Base-by-base conservation (phyloP, 2,888 invertebrate species). In the Drosophila nigricruria region DNA sequence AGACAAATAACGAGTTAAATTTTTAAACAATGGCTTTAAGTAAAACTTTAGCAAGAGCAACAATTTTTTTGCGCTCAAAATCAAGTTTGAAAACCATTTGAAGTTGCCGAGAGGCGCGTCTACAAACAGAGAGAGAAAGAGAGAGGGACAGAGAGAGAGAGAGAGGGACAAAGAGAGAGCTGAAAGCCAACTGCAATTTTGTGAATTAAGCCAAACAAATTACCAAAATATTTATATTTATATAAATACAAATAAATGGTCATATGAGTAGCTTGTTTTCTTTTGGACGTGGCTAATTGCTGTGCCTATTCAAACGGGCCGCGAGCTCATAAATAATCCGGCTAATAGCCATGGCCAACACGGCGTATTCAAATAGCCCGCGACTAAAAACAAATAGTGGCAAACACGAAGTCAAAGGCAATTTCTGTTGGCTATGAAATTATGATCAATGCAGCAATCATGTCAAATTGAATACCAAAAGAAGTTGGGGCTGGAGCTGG, bases 371-470 rank as follows among this genome's bases (percentile, higher is more conserved):
- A 79, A 61, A 59, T 58, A 42, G 52, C 49, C 70, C 47, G 30
- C 47, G n/a, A 54, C 25, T 27, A 63, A 70, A 73, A 70, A 68
- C 65, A 70, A 70, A 69, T 68, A 63, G 49, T 12, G 36, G 36
- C 25, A 42, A 36, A 36, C n/a, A n/a, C 30, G 10, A 30, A 9
- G 30, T 0, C 30, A 10, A 30, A 30, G 30, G 10, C 30, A 9
- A 30, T 20, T 32, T 23, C 5, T 4, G 34, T 25, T 36, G 23
- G 5, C 34, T 16, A 25, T 1, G 75, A 71, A 77, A 86, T 86
- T 82, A 86, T 87, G 86, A 88, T 87, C 89, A 84, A 75, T 81
- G 84, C 89, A 87, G 84, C 89, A 87, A 87, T 86, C 86, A 88
- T 84, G 88, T 86, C 87, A 88, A 86, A 86, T 88, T 88, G 87